Evolutionary conservation across 2,797 vertebrate species (phyloP), one percentile per base, ranked within the genome.

Genomic region (Poeciliopsis gracilis): DNA sequence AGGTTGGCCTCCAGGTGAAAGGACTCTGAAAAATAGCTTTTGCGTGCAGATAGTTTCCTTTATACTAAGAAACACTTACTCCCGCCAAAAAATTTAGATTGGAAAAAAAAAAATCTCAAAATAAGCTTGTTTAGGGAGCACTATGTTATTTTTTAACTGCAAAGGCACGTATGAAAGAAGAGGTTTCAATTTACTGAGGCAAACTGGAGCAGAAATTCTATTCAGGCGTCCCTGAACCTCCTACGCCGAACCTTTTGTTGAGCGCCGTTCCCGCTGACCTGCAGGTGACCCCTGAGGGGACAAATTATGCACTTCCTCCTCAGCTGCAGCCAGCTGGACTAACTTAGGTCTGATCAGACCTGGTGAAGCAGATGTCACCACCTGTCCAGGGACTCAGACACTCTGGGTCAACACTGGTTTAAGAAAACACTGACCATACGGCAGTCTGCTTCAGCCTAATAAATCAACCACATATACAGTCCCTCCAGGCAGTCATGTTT

Each of bases 281-380:
- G 83, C 49, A 61, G 45, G n/a, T 93, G 93, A 95, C 91, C 66
- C 66, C 92, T 9, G 11, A 25, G 23, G 72, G 86, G 88, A 82
- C 84, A 93, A 94, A 93, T 90, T 77, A 92, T 91, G 91, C 88
- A 91, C 88, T 94, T 94, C 92, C 92, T 86, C 85, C 89, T 91
- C 87, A 91, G 87, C 90, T 94, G 90, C 86, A 89, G 87, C 91
- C 93, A 94, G 90, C 91, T 94, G 93, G 86, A 83, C 82, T 63
- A 49, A 87, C 78, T 71, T 86, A 66, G 67, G 30, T 89, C 82
- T 85, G 85, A 88, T 87, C 80, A 83, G 81, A 89, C 86, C 84
- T 82, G 88, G 81, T 53, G 75, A 49, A 78, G 82, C 87, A 88
- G 87, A 89, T 91, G 89, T 88, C 89, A 85, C 88, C 94, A 94